A percentile compares a stretch with the other conserved stretches of the same genome.
Evolutionary conservation across 2,888 invertebrate genomes (phyloP).

Genomic region (Drosophila buzzatii): DNA sequence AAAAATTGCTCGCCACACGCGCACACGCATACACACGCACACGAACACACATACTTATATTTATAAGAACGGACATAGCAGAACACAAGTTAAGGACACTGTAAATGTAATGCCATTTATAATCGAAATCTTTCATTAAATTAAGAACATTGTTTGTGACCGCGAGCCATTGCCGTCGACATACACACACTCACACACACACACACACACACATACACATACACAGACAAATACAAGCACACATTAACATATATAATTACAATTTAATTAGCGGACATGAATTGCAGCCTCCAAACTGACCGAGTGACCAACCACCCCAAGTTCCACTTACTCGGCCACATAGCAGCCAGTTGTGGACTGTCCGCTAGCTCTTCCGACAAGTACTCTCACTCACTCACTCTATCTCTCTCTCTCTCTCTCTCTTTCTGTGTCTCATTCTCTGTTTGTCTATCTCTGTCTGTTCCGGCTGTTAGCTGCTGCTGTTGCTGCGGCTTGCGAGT

Average conservation of each 20-base stretch:
- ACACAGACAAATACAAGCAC: slow-evolving; percentile 34
- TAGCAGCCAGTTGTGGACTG: slow-evolving; percentile 5
- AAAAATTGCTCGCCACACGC: slow-evolving; percentile 19
- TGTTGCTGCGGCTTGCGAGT: slow-evolving; percentile 49
- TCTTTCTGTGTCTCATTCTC: not conserved
- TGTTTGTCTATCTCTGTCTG: not conserved
- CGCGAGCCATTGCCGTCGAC: slow-evolving; percentile 36
- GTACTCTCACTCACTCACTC: not conserved
- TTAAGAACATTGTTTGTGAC: slow-evolving; percentile 72
- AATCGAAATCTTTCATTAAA: slow-evolving; percentile 79
- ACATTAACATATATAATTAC: slow-evolving; percentile 77
- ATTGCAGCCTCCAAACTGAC: slow-evolving; percentile 66
- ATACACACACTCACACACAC: slow-evolving; percentile 17
- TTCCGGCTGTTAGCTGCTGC: slow-evolving; percentile 27
- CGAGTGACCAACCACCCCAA: slow-evolving; percentile 43
- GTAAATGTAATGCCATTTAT: slow-evolving; percentile 72
- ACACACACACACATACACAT: slow-evolving; percentile 10
- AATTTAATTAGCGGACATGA: slow-evolving; percentile 78
- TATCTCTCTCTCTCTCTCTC: not conserved
- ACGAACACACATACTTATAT: not conserved
- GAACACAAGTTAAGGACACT: slow-evolving; percentile 32
- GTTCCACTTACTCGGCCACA: slow-evolving; percentile 6
- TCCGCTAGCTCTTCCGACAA: slow-evolving; percentile 1
- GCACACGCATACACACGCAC: slow-evolving; percentile 9
- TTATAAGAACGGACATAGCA: not conserved